Evolutionary conservation across 2,797 vertebrate species (phyloP).

Genomic region (Xenops minutus): DNA sequence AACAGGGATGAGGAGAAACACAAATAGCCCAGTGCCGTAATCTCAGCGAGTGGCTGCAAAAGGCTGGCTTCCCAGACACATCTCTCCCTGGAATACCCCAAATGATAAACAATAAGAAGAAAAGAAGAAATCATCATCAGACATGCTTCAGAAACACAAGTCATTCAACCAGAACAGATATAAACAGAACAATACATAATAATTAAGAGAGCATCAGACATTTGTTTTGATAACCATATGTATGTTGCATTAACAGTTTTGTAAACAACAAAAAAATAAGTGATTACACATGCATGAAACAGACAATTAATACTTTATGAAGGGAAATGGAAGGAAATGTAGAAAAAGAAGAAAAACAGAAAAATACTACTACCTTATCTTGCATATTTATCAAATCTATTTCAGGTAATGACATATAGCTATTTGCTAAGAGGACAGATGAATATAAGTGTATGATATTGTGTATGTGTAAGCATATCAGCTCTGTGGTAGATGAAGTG

Average conservation of each 20-base stretch:
- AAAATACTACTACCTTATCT: neutral
- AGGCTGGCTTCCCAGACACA: slow-evolving; percentile 2
- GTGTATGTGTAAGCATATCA: neutral
- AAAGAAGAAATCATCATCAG: slow-evolving; percentile 31
- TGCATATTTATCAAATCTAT: neutral
- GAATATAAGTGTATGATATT: neutral
- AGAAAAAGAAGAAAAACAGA: accelerated
- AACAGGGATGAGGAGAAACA: slow-evolving; percentile 32
- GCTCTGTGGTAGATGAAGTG: neutral
- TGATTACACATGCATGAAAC: neutral
- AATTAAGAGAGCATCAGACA: neutral
- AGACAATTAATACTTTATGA: neutral
- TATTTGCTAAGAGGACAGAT: neutral
- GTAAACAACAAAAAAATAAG: neutral
- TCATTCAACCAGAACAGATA: neutral
- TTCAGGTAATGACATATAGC: neutral
- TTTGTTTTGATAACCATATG: neutral
- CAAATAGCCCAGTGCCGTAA: slow-evolving; percentile 61
- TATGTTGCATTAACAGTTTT: neutral
- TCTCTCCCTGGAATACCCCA: slow-evolving; percentile 19
- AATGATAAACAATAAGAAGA: neutral
- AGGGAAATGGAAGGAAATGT: neutral
- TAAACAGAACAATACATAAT: neutral
- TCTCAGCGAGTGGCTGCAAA: slow-evolving; percentile 12
- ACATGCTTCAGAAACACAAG: slow-evolving; percentile 26